Evolutionary conservation across 2,888 invertebrate species (phyloP).

Genomic region (Drosophila anomelani): DNA sequence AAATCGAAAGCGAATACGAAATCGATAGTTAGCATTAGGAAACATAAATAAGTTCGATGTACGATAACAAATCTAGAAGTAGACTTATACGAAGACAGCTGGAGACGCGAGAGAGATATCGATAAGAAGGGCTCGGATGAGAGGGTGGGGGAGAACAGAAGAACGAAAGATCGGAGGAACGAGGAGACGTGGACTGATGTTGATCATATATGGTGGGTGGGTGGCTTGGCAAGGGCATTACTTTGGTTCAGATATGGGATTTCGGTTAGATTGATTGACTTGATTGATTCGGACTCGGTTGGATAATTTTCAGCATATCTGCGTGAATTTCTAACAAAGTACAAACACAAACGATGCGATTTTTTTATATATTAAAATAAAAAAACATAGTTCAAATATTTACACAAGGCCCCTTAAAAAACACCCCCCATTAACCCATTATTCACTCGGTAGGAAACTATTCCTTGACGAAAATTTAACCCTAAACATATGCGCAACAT

Average conservation of each 20-base stretch:
- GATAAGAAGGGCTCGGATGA: slow-evolving; percentile 3
- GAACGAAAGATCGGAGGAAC: background rate
- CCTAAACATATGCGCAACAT: slow-evolving; percentile 68
- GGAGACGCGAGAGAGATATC: slow-evolving; percentile 12
- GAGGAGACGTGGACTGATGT: slow-evolving; percentile 5
- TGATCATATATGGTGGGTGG: slow-evolving; percentile 3
- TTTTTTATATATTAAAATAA: slow-evolving; percentile 47
- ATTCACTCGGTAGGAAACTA: slow-evolving; percentile 11
- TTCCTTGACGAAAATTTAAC: slow-evolving; percentile 17
- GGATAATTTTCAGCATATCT: slow-evolving; percentile 77
- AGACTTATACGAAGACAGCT: slow-evolving; percentile 21
- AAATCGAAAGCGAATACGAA: background rate
- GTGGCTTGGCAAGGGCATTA: slow-evolving; percentile 24
- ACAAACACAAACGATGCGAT: slow-evolving; percentile 64
- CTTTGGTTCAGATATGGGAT: slow-evolving; percentile 46
- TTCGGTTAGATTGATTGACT: slow-evolving; percentile 42
- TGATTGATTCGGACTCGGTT: slow-evolving; percentile 62
- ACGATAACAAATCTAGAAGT: slow-evolving; percentile 37
- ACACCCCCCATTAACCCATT: slow-evolving; percentile 5
- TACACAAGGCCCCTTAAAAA: slow-evolving; percentile 30
- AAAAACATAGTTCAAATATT: slow-evolving; percentile 69
- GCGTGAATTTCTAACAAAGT: slow-evolving; percentile 79
- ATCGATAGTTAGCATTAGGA: slow-evolving; percentile 27
- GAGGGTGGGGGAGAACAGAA: background rate
- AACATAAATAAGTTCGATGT: slow-evolving; percentile 43